Evolutionary conservation across 1,140 invertebrate species (phyloP), one percentile per base, ranked within the genome.

Genomic region (Psix sp.): DNA sequence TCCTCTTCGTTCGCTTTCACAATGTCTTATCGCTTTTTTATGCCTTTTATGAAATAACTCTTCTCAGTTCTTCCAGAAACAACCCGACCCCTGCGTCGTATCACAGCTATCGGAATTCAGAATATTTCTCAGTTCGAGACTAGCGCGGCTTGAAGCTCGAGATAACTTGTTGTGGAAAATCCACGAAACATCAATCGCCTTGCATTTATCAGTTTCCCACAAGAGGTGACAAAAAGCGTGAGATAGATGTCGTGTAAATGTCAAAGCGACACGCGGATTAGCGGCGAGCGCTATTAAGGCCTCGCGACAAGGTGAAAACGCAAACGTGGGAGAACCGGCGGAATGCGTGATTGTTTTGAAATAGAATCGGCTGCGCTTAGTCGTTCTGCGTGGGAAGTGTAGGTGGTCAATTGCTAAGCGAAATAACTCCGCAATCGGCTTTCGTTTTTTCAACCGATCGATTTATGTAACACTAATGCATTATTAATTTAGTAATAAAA

Each of bases 321-420:
- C 42, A 45, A 56, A 81, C 76, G 78, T 82, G 80, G 80, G 80
- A 82, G 81, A 83, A 79, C 75, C 48, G 74, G 63, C 78, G 82
- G 80, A 82, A 82, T 81, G 80, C 72, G 79, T 82, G 82, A 83
- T 84, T 83, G 81, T 83, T 84, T 82, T 79, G 79, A 82, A 82
- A 80, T 75, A 76, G 74, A 77, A 45, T 70, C 70, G 17, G 60
- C 54, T 13, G 45, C 72, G 74, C 77, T 78, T 80, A 46, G 75
- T 73, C 35, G 80, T 75, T 65, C 76, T 76, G 80, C 74, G 80
- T 82, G 79, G 81, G 82, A 82, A 76, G 80, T 77, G 80, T 80
- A 82, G 80, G 77, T 74, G 77, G 68, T 60, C 60, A 70, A 60
- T 74, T 43, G 51, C 29, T 24, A 39, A 6, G 40, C 49, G 17